These are phyloP conservation scores for Hydrocynus forskahlii DNA, from an alignment of 2,797 vertebrate species.

Conservation along the genomic window DNA sequence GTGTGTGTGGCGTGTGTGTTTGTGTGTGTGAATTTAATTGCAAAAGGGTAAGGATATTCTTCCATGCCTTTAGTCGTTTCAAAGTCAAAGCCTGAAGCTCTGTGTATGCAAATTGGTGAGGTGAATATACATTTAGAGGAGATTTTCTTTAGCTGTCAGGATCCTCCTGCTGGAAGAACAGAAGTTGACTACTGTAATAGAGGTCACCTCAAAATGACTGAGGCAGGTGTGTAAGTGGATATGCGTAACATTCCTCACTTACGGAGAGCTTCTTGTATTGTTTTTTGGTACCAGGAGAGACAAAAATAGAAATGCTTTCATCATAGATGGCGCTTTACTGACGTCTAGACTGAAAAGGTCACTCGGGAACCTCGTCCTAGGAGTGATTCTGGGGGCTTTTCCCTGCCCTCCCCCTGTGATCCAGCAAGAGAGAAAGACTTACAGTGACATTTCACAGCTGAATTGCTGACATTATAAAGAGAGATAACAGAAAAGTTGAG, in stretches of 20 bases:
- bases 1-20: not conserved
- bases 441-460: constrained; percentile 24
- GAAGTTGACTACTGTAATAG: not conserved
- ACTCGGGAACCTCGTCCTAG: not conserved
- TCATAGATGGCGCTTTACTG: not conserved
- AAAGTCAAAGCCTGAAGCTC: not conserved
- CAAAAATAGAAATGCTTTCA: not conserved
- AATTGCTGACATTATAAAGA: constrained; percentile 19
- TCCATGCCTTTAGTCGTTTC: not conserved
- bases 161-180: constrained; percentile 6
- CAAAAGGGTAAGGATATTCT: not conserved
- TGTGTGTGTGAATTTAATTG: not conserved
- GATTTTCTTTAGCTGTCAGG: not conserved
- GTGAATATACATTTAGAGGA: not conserved
- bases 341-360: not conserved
- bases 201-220: not conserved
- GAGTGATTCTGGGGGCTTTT: not conserved
- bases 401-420: not conserved
- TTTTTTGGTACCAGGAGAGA: not conserved
- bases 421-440: constrained; percentile 2
- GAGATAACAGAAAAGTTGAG: constrained; percentile 17
- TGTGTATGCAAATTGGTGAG: not conserved
- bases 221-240: not conserved
- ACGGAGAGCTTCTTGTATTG: no score
- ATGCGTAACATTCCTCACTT: not conserved